phyloP scores from a whole-genome alignment of 2,113 vertebrate species.

The Mesembrinibis cayennensis region DNA sequence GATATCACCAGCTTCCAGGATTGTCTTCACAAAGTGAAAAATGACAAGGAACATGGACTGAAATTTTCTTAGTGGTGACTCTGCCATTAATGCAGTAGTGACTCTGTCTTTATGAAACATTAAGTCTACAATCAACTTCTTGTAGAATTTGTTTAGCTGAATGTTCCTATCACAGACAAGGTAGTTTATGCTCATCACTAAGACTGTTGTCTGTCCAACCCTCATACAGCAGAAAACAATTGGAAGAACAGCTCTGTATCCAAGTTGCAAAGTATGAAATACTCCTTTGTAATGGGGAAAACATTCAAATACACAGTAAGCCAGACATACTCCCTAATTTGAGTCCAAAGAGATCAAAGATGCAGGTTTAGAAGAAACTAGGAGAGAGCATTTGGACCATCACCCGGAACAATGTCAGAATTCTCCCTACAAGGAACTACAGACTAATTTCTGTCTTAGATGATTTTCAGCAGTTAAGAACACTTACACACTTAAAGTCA shows the following conservation, averaged over 20 bases:
- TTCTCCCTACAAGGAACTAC: not conserved
- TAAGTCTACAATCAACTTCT: not conserved
- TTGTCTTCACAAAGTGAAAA: not conserved
- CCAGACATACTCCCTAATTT: not conserved
- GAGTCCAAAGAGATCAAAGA: not conserved
- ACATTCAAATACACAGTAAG: not conserved
- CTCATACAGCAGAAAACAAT: not conserved
- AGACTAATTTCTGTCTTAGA: not conserved
- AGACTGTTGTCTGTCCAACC: not conserved
- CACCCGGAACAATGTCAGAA: not conserved
- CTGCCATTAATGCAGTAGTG: not conserved
- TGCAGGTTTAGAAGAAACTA: not conserved
- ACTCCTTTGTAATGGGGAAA: not conserved
- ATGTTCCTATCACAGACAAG: not conserved
- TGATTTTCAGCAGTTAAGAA: not conserved
- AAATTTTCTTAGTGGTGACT: not conserved
- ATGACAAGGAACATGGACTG: not conserved
- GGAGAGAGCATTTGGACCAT: not conserved
- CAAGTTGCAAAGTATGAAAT: not conserved
- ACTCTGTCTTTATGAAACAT: not conserved
- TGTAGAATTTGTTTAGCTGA: not conserved
- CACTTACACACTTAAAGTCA: not conserved
- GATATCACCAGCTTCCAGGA: not conserved
- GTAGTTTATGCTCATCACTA: not conserved
- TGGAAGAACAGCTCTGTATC: not conserved